Percentiles rank a stretch among this genome's conserved stretches.
phyloP scores from a whole-genome alignment of 2,797 vertebrate species.

The Xerus rutilus region DNA sequence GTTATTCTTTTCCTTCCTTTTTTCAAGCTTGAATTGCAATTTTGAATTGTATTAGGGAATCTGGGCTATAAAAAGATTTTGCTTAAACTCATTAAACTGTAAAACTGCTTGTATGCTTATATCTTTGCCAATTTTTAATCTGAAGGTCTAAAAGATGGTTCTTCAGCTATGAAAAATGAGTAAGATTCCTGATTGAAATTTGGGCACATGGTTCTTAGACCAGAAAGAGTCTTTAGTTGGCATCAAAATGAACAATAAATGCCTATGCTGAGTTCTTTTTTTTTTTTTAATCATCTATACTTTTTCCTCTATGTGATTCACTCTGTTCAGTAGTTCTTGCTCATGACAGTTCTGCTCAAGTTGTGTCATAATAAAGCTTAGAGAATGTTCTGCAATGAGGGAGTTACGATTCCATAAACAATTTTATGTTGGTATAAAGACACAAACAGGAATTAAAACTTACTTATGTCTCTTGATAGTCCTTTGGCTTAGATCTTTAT shows the following conservation, averaged over 20 bases:
- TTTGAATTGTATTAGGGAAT: constrained; percentile 61
- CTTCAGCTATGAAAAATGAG: constrained; percentile 46
- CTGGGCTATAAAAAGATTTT: constrained; percentile 57
- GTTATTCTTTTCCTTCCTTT: not conserved
- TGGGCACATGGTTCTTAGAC: not conserved
- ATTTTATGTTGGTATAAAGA: constrained; percentile 17
- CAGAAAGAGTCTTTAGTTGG: not conserved
- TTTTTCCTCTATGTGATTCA: not conserved
- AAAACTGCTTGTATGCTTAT: constrained; percentile 13
- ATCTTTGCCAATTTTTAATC: not conserved
- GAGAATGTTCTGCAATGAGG: not conserved
- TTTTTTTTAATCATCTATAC: not conserved
- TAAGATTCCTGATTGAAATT: constrained; percentile 21
- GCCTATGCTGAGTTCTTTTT: not conserved
- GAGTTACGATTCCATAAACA: constrained; percentile 4
- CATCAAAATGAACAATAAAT: not conserved
- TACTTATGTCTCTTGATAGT: not conserved
- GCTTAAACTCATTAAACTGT: constrained; percentile 53
- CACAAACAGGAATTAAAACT: not conserved
- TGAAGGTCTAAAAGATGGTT: not conserved
- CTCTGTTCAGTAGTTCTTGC: not conserved
- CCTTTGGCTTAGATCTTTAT: constrained; percentile 30
- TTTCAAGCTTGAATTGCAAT: not conserved
- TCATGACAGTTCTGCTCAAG: not conserved
- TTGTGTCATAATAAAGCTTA: not conserved